phyloP scores from a whole-genome alignment of 2,888 invertebrate species.

The Cataglyphis rosenhaueri region DNA sequence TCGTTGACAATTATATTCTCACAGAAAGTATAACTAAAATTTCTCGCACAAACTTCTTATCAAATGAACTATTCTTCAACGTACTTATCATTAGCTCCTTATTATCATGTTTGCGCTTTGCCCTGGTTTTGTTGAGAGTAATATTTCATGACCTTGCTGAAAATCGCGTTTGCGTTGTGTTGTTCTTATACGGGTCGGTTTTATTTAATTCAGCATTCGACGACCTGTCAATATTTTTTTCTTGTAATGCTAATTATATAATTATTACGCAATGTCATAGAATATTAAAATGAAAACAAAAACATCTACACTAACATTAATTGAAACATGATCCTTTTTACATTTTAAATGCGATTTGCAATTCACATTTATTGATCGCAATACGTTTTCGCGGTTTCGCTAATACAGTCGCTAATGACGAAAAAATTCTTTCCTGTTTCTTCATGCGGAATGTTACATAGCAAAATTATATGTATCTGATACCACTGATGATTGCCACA shows the following conservation, averaged over 20 bases:
- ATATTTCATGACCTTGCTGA: background rate
- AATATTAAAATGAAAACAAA: background rate
- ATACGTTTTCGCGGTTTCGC: background rate
- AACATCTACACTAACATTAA: background rate
- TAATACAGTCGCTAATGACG: background rate
- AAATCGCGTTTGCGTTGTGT: background rate
- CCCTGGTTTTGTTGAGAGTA: background rate
- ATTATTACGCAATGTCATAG: background rate
- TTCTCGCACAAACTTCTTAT: background rate
- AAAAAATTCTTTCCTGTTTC: background rate
- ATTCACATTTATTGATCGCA: background rate
- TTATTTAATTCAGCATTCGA: background rate
- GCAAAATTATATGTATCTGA: background rate
- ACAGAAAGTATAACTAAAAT: background rate
- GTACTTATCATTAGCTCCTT: background rate
- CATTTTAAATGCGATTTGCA: background rate
- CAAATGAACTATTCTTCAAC: background rate
- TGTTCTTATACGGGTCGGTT: background rate
- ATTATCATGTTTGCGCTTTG: background rate
- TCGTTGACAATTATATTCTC: background rate
- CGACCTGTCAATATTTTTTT: background rate
- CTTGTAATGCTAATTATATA: background rate
- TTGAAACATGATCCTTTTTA: background rate
- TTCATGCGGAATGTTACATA: background rate
- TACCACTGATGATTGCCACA: background rate